Evolutionary conservation across 2,888 invertebrate species (phyloP).

Genomic region (Gerris lacustris): DNA sequence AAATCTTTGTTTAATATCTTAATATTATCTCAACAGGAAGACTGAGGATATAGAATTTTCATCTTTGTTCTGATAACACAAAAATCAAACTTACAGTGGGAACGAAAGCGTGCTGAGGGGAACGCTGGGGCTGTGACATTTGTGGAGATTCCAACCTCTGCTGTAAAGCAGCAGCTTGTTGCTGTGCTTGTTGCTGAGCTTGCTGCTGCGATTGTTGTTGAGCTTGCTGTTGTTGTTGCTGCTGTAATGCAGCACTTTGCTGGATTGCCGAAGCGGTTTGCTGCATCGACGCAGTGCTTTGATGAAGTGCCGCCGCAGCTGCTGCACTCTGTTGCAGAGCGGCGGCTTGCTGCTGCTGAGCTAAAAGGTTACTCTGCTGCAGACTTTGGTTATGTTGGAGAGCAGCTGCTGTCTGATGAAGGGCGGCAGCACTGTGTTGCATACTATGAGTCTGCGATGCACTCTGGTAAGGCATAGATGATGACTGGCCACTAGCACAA

Average conservation of each 20-base stretch:
- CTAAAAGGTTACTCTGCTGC: slow-evolving; percentile 33
- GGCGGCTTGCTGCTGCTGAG: not conserved
- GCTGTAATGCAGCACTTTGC: slow-evolving; percentile 23
- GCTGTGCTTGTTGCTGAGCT: slow-evolving; percentile 38
- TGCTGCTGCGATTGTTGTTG: slow-evolving; percentile 38
- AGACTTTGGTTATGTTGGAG: slow-evolving; percentile 37
- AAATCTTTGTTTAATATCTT: too few relatives aligned
- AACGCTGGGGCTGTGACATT: slow-evolving; percentile 16
- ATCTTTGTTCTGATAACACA: too few relatives aligned
- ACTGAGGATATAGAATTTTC: too few relatives aligned
- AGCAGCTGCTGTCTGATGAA: slow-evolving; percentile 56
- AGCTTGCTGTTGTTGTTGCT: slow-evolving; percentile 28
- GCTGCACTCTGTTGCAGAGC: not conserved
- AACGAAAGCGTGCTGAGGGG: slow-evolving; percentile 37
- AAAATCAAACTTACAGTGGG: slow-evolving; percentile 35
- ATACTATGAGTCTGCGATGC: slow-evolving; percentile 49
- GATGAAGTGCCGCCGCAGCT: not conserved
- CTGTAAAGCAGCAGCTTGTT: slow-evolving; percentile 21
- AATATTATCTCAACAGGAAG: too few relatives aligned
- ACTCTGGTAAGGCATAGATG: not conserved
- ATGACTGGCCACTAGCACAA: not conserved
- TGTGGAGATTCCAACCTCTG: slow-evolving; percentile 37
- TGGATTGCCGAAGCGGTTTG: slow-evolving; percentile 15
- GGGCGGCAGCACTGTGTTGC: slow-evolving; percentile 58
- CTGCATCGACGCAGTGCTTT: not conserved